Percentiles rank a stretch among this genome's conserved stretches.
Conservation (phyloP, 2,113 vertebrate species). For the Bagarius yarrelli region DNA sequence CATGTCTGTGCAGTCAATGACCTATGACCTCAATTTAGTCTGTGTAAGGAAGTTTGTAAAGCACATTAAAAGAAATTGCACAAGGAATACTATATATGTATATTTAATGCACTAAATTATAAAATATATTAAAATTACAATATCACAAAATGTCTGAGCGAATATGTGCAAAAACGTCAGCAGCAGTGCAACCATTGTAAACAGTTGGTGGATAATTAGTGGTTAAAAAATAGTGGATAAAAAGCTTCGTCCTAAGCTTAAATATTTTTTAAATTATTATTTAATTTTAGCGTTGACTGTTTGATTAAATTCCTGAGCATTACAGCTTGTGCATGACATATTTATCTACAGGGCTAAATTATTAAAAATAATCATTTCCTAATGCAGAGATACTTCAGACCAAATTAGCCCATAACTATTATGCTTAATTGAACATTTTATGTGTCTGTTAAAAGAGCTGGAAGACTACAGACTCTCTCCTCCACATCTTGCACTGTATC, state of each 20-base stretch:
- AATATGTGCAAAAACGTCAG: too few species aligned
- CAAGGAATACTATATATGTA: neutral
- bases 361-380: neutral
- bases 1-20: slow-evolving; percentile 30
- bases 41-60: neutral
- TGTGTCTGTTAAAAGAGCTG: neutral
- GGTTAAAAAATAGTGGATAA: neutral
- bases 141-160: too few species aligned
- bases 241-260: neutral
- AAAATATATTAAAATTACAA: too few species aligned
- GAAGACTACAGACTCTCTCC: neutral
- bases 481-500: slow-evolving; percentile 3
- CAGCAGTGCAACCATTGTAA: too few species aligned
- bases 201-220: too few species aligned
- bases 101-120: neutral
- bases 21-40: slow-evolving; percentile 13
- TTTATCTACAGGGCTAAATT: too few species aligned
- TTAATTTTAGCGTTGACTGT: neutral
- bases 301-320: too few species aligned
- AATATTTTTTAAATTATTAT: neutral
- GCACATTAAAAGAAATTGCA: too few species aligned
- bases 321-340: neutral
- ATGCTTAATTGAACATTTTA: too few species aligned
- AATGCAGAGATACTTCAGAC: too few species aligned
- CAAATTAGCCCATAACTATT: too few species aligned